A percentile compares a stretch with the other conserved stretches of the same genome.
phyloP scores from a whole-genome alignment of 2,888 invertebrate species.

The Drosophila demipolita region DNA sequence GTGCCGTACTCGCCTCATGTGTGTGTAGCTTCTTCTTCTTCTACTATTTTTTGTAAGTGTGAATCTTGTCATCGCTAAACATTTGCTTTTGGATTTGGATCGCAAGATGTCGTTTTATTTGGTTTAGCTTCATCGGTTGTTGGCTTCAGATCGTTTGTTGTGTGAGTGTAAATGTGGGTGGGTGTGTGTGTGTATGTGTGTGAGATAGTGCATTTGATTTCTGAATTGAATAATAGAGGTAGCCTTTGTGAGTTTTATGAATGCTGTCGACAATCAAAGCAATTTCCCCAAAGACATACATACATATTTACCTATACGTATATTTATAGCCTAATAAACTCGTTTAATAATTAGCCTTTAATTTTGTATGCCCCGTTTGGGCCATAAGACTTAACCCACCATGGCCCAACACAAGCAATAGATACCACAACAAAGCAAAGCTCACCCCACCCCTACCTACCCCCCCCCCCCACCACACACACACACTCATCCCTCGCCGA shows the following conservation, averaged over 20 bases:
- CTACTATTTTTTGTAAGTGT: constrained; percentile 2
- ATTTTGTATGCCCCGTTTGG: constrained; percentile 11
- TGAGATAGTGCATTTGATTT: not conserved
- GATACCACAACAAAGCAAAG: not conserved
- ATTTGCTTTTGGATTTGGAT: constrained; percentile 13
- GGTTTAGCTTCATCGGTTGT: constrained; percentile 9
- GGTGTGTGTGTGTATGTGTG: not conserved
- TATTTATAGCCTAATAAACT: constrained; percentile 15
- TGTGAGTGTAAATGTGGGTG: not conserved
- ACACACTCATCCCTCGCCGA: not conserved
- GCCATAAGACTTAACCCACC: constrained; percentile 35
- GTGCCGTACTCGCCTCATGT: constrained; percentile 5
- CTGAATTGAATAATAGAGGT: not conserved
- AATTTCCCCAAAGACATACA: constrained; percentile 24
- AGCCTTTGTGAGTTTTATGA: not conserved
- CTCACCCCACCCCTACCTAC: too few species aligned
- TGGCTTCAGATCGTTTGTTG: not conserved
- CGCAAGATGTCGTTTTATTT: not conserved
- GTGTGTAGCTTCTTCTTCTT: constrained; percentile 6
- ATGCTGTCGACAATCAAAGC: constrained; percentile 17
- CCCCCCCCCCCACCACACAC: not conserved
- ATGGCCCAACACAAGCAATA: not conserved
- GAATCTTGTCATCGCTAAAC: constrained; percentile 1
- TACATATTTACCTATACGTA: not conserved
- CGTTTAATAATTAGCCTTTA: constrained; percentile 22